Conservation (phyloP, 1,140 invertebrate species). For the Lepidotrigona ventralis region DNA sequence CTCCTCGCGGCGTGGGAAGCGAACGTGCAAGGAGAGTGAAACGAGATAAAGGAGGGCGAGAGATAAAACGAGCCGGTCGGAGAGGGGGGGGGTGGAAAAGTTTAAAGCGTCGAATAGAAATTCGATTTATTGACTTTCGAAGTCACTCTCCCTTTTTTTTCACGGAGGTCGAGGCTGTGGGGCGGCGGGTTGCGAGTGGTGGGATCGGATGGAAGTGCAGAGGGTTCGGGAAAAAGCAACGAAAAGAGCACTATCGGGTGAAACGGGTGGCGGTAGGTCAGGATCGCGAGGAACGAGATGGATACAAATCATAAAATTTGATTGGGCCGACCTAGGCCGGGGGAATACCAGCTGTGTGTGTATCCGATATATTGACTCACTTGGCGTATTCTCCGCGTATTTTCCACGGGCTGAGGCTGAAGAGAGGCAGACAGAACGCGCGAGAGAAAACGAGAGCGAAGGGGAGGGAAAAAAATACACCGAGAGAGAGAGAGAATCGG, state of each 20-base stretch:
- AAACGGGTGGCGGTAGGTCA: constrained; percentile 73
- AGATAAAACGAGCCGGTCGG: not conserved
- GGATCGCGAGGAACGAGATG: constrained; percentile 71
- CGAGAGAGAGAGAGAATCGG: not conserved
- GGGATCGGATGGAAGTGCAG: constrained; percentile 14
- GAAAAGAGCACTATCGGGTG: constrained; percentile 53
- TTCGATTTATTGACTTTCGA: constrained; percentile 66
- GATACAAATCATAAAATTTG: constrained; percentile 79
- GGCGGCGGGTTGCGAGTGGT: not conserved
- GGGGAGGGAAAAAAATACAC: not conserved
- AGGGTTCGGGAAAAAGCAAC: constrained; percentile 56
- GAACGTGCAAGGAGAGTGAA: not conserved
- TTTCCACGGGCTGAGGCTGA: constrained; percentile 59
- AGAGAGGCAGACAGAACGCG: constrained; percentile 1
- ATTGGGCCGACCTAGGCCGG: constrained; percentile 71
- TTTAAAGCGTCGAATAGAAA: constrained; percentile 44
- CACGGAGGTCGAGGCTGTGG: constrained; percentile 43
- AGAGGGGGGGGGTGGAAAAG: constrained; percentile 14
- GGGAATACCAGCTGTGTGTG: constrained; percentile 52
- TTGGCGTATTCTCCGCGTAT: constrained; percentile 71
- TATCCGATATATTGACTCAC: constrained; percentile 73
- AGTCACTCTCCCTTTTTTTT: constrained; percentile 66
- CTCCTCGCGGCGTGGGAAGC: not conserved
- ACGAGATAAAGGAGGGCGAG: too few relatives aligned
- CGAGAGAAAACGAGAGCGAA: not conserved